Conservation (phyloP, 1,140 invertebrate species). For the Ceratosolen solmsi region DNA sequence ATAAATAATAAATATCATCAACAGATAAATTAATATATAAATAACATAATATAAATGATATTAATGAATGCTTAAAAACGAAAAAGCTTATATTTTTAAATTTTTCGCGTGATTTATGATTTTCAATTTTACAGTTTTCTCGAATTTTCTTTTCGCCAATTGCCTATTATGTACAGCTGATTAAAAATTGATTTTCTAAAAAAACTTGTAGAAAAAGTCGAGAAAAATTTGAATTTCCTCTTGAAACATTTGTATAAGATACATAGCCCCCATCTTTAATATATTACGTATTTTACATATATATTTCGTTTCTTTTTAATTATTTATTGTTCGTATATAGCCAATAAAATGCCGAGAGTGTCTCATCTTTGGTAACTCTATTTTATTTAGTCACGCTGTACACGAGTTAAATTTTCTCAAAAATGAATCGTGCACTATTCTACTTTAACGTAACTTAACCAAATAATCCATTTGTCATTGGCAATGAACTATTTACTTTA, state of each 20-base stretch:
- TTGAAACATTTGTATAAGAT: constrained; percentile 1
- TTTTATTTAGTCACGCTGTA: neutral
- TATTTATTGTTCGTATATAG: constrained; percentile 34
- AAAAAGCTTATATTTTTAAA: constrained; percentile 25
- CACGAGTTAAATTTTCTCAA: neutral
- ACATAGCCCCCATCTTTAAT: constrained; percentile 19
- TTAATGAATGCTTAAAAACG: neutral
- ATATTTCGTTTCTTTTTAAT: constrained; percentile 19
- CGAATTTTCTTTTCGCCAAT: constrained; percentile 52
- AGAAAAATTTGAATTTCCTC: constrained; percentile 57
- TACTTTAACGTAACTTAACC: neutral
- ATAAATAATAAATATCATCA: neutral
- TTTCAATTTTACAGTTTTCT: constrained; percentile 51
- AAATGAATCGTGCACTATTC: no score
- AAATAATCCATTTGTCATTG: neutral
- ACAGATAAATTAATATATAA: constrained; percentile 6
- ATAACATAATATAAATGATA: constrained; percentile 9
- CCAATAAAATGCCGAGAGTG: constrained; percentile 48
- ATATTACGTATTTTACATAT: constrained; percentile 22
- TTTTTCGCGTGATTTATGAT: neutral
- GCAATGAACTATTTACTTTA: no score
- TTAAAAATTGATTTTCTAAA: constrained; percentile 18
- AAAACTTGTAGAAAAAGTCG: constrained; percentile 61
- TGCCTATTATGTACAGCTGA: constrained; percentile 9
- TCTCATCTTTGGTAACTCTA: constrained; percentile 54